Conservation (phyloP, 2,797 vertebrate species). For the Platalea minor region DNA sequence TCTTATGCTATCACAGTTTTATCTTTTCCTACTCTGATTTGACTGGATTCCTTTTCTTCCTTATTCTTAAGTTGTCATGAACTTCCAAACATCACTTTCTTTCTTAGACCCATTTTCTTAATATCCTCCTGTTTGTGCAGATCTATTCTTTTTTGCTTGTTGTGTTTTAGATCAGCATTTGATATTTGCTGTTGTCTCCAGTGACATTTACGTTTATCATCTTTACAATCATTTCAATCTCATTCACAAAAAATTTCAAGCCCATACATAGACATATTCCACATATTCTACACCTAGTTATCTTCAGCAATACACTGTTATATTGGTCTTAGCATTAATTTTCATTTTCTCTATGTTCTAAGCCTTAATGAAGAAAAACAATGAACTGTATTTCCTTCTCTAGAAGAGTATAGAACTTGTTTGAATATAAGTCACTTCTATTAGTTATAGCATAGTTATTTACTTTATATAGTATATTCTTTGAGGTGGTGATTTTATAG, state of each 20-base stretch:
- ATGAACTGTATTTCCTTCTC: neutral
- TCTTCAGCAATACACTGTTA: neutral
- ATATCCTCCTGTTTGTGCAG: neutral
- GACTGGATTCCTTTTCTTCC: neutral
- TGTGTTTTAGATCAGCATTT: neutral
- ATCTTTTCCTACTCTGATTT: neutral
- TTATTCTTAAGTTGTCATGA: neutral
- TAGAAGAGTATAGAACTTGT: neutral
- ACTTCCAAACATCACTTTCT: neutral
- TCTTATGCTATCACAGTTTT: neutral
- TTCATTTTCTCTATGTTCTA: neutral
- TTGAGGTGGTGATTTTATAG: neutral
- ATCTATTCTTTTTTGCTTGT: neutral
- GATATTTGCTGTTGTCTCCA: neutral
- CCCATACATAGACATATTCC: neutral
- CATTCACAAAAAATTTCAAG: neutral
- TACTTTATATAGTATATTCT: neutral
- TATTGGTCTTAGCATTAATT: neutral
- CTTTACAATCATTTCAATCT: neutral
- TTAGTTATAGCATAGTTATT: neutral
- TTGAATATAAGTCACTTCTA: neutral
- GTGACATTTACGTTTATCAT: neutral
- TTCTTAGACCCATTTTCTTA: neutral
- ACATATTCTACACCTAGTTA: neutral
- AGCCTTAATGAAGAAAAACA: neutral